Evolutionary conservation across 2,113 vertebrate species (phyloP).

Genomic region (Microtus oregoni): DNA sequence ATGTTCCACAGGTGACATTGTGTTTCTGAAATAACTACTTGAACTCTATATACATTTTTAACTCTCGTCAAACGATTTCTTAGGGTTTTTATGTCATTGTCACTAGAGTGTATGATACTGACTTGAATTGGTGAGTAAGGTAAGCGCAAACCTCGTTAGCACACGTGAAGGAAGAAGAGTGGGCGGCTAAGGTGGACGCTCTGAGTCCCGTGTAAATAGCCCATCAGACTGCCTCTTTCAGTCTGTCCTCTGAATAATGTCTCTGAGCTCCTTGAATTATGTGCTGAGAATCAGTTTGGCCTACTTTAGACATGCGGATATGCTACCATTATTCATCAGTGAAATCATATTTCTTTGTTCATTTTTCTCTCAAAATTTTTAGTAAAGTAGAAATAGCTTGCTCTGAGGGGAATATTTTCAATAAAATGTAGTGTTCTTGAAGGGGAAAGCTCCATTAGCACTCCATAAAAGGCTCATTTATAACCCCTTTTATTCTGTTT

Average conservation of each 20-base stretch:
- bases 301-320: not conserved
- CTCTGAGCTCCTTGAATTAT: not conserved
- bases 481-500: not conserved
- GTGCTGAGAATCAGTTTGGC: not conserved
- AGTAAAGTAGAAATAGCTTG: not conserved
- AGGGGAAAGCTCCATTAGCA: not conserved
- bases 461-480: not conserved
- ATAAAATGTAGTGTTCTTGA: not conserved
- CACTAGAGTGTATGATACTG: not conserved
- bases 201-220: too few species aligned
- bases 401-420: not conserved
- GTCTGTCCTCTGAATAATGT: not conserved
- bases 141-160: not conserved
- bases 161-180: not conserved
- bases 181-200: not conserved
- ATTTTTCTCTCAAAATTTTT: not conserved
- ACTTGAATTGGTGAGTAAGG: not conserved
- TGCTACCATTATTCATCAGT: not conserved
- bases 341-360: not conserved
- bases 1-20: not conserved
- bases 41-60: not conserved
- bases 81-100: not conserved
- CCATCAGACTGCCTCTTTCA: not conserved
- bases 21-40: not conserved
- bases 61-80: not conserved